Evolutionary conservation across 2,888 invertebrate genomes (phyloP), one percentile per base, ranked within the genome.

Genomic region (Pollenia labialis): DNA sequence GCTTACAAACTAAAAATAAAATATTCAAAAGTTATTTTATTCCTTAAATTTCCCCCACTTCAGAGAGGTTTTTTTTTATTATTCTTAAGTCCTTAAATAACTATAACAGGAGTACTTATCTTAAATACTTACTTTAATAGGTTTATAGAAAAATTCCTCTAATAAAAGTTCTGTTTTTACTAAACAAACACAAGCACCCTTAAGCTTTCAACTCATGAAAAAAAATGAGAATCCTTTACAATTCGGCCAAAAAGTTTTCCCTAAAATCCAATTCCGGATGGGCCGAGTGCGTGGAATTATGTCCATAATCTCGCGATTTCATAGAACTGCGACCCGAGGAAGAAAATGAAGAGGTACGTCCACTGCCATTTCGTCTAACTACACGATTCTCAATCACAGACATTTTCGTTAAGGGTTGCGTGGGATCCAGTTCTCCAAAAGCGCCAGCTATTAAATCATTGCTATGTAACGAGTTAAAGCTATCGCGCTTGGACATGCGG

Each of bases 211-310:
- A 6, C 7, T 52, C 4, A 83, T 12, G 32, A 6, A 42, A 11
- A 66, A 66, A 72, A 56, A 68, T 66, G 58, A 58, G 46, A 40
- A 77, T 72, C 42, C 83, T 87, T 92, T 92, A 93, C 87, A 93
- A 90, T 87, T 93, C 92, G 11, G 93, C 93, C 62, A 92, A 92
- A n/a, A 93, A 92, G 52, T 93, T 93, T 90, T 93, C 93, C 91
- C 93, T 90, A 50, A 93, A 93, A 68, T 93, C 93, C 75, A 93
- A 85, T 23, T 93, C 93, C 12, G 92, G 92, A 88, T 93, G 93
- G 6, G 92, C 89, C 32, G 92, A 91, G 68, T 93, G 93, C 11
- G 90, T 85, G 10, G 92, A 92, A 50, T 91, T 89, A 23, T 92
- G 92, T 1, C 91, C 92, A 52, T 91, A 92, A 74, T 93, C 93